Conservation (phyloP, 1,140 invertebrate genomes). For the Ceratina calcarata region DNA sequence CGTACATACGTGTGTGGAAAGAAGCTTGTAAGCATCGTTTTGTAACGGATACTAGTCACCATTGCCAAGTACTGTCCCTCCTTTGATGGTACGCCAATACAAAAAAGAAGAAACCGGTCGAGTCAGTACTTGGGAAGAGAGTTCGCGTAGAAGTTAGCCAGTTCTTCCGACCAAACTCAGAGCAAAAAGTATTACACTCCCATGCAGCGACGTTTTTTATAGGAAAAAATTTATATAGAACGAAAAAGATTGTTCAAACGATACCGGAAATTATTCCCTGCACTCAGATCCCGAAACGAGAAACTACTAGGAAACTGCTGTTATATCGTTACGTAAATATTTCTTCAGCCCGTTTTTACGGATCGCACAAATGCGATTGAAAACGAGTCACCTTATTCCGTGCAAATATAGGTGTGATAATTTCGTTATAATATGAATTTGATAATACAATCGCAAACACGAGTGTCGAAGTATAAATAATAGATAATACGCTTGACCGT, state of each 20-base stretch:
- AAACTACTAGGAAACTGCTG: background rate
- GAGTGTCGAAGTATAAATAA: background rate
- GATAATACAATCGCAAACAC: background rate
- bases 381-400: background rate
- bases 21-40: constrained; percentile 43
- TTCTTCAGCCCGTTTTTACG: background rate
- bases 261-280: background rate
- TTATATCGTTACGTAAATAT: background rate
- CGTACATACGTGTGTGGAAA: constrained; percentile 19
- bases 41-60: constrained; percentile 47
- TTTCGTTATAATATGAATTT: constrained; percentile 7
- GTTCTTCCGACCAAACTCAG: constrained; percentile 3
- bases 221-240: constrained; percentile 8
- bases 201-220: background rate
- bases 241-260: background rate
- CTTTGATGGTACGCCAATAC: constrained; percentile 44
- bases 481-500: background rate
- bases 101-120: constrained; percentile 64
- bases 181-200: background rate
- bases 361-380: background rate
- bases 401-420: background rate
- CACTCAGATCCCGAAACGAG: background rate
- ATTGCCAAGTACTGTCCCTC: constrained; percentile 59
- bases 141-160: constrained; percentile 35
- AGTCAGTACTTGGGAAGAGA: constrained; percentile 59